Evolutionary conservation across 30 jellyfish, hydroid and myxozoan species (phyloP), one percentile per base, ranked within the genome.

Genomic region (Hydractinia symbiolongicarpus): DNA sequence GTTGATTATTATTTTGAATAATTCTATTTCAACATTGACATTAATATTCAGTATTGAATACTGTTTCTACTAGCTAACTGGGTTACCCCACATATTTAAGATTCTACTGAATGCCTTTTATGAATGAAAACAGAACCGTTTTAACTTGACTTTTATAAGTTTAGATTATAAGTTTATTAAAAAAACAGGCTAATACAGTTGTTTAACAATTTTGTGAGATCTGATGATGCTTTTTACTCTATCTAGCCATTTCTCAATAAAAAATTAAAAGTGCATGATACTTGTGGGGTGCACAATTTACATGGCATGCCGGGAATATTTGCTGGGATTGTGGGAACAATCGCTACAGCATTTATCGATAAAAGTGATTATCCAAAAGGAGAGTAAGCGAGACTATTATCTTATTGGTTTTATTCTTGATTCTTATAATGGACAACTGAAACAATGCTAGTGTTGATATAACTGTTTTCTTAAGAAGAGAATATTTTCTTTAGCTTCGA

Each of bases 231-330:
- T 13, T 64, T 7, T 6, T 64, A n/a, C 40, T 6, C 51, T 50
- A 50, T 78, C 20, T 87, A 93, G 98, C 98, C 98, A 11, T 76
- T 78, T 49, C 62, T 93, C 79, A 84, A 67, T 74, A 54, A 55
- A 50, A 64, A 69, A 21, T 14, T 83, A 55, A 80, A 79, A 10
- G 16, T 93, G 44, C 98, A 93, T 51, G 98, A 93, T 73, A 93
- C 98, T 1, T 93, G 98, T 77, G 98, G 98, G 53, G 98, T 93
- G 6, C 95, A 93, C 79, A 93, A 93, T 67, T 91, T 93, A 11
- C 98, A 93, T 71, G 98, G 98, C 10, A 67, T 93, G 90, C 98
- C 98, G 5, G 98, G 90, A 20, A 61, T 93, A 6, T 67, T 93
- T n/a, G 88, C 96, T 16, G 96, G 94, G 4, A 79, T 93, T 53